Evolutionary conservation across 1,140 invertebrate genomes (phyloP), one percentile per base, ranked within the genome.

Genomic region (Delia radicum): DNA sequence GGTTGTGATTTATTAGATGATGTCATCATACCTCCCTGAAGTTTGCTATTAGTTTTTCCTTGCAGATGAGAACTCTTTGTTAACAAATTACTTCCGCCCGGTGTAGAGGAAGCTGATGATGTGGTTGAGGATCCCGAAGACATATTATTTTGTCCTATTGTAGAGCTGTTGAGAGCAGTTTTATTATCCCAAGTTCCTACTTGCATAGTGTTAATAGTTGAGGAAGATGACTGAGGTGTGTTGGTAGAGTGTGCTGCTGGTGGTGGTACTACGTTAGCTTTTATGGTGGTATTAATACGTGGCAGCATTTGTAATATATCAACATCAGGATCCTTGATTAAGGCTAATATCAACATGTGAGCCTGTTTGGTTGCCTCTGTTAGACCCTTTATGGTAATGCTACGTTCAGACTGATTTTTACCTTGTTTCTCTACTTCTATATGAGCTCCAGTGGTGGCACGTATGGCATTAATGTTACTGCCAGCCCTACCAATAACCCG

Each of bases 361-460:
- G 96, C 96, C 86, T 96, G 94, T 84, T 94, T 94, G 3, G 94
- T 97, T 0, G 95, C 94, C 78, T 98, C 96, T 18, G 92, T 89
- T n/a, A 94, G 92, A 65, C 96, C 96, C 87, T 96, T 97, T 80
- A 99, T 98, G 13, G 96, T 97, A 76, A 99, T 97, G 79, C 94
- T 94, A 81, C 97, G 89, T 87, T 98, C 97, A 29, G 94, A 95
- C 87, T 96, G 94, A 12, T 94, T 94, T 89, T 98, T 98, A 82
- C 92, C 93, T 87, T 97, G 95, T 85, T 98, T 99, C 85, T 99
- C 97, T 2, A 99, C 95, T 88, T 99, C 97, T 82, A 99, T 98
- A 83, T 98, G 95, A 4, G 97, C 97, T 71, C 96, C 96, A 15
- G 96, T 98, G 26, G 95, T 93, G 76, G 94, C 93, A 77, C 97